A percentile compares a stretch with the other conserved stretches of the same genome.
These are phyloP conservation scores for Drosophila borealis DNA, from an alignment of 2,888 invertebrate species.

Conservation along the genomic window DNA sequence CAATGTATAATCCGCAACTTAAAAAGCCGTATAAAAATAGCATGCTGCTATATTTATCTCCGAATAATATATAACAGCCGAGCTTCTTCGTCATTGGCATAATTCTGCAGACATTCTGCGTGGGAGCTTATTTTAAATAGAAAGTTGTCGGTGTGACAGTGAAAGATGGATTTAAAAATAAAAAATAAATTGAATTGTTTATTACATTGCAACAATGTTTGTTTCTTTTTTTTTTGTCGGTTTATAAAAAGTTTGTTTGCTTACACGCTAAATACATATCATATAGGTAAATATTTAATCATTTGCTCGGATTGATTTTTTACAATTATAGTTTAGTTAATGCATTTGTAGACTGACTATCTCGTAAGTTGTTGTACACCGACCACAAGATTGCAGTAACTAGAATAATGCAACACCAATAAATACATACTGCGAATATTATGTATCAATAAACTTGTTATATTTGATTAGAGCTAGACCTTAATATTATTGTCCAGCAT, in stretches of 20 bases:
- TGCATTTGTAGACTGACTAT: conserved; percentile 59
- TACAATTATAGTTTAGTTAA: conserved; percentile 57
- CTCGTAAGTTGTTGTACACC: conserved; percentile 24
- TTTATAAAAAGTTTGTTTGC: conserved; percentile 45
- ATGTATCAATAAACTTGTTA: conserved; percentile 17
- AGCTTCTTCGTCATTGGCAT: conserved; percentile 42
- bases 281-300: conserved; percentile 52
- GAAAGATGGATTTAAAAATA: conserved; percentile 46
- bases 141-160: conserved; percentile 6
- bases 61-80: conserved; percentile 9
- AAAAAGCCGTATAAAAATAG: conserved; percentile 37
- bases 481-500: conserved; percentile 44
- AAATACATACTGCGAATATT: conserved; percentile 10
- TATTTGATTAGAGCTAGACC: conserved; percentile 48
- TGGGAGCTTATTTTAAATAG: conserved; percentile 8
- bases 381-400: conserved; percentile 27
- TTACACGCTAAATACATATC: conserved; percentile 51
- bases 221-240: conserved; percentile 9
- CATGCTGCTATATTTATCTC: background rate
- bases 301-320: conserved; percentile 60
- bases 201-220: conserved; percentile 59
- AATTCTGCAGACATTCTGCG: conserved; percentile 20
- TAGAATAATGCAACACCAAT: conserved; percentile 29
- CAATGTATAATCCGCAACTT: conserved; percentile 14
- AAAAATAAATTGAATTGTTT: conserved; percentile 63